A percentile compares a stretch with the other conserved stretches of the same genome.
phyloP scores from a whole-genome alignment of 2,797 vertebrate genomes.

The Myripristis jacobus region DNA sequence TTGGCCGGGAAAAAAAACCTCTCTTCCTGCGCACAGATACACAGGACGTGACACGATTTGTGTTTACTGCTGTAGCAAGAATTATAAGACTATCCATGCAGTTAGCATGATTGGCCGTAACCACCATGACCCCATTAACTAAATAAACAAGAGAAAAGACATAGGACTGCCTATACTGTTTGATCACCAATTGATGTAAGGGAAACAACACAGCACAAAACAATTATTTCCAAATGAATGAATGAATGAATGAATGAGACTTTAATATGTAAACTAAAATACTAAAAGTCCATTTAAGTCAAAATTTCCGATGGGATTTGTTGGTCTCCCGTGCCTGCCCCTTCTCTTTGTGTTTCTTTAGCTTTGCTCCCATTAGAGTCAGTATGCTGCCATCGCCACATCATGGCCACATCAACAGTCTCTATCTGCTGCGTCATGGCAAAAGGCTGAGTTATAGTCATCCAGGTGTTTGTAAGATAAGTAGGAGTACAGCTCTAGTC shows the following conservation, averaged over 20 bases:
- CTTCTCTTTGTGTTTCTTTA: constrained; percentile 18
- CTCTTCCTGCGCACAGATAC: too few species aligned
- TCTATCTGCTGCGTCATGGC: constrained; percentile 15
- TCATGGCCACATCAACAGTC: constrained; percentile 6
- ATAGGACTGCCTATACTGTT: too few species aligned
- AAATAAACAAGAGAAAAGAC: too few species aligned
- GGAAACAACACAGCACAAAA: background rate
- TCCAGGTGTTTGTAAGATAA: constrained; percentile 21
- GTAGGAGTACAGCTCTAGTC: background rate
- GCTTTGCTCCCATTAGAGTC: background rate
- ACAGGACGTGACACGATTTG: too few species aligned
- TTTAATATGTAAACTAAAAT: background rate
- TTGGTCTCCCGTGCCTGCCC: background rate
- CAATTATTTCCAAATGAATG: background rate
- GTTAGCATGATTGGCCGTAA: too few species aligned
- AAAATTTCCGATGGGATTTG: background rate
- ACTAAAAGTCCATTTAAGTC: background rate
- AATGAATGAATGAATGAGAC: background rate
- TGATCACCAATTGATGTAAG: too few species aligned
- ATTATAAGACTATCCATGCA: too few species aligned
- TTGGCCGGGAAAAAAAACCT: too few species aligned
- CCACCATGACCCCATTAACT: too few species aligned
- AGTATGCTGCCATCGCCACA: background rate
- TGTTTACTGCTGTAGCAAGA: too few species aligned
- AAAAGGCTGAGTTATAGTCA: constrained; percentile 25